A percentile compares a stretch with the other conserved stretches of the same genome.
These are phyloP conservation scores for Campoletis raptor DNA, from an alignment of 2,888 invertebrate species.

Conservation along the genomic window DNA sequence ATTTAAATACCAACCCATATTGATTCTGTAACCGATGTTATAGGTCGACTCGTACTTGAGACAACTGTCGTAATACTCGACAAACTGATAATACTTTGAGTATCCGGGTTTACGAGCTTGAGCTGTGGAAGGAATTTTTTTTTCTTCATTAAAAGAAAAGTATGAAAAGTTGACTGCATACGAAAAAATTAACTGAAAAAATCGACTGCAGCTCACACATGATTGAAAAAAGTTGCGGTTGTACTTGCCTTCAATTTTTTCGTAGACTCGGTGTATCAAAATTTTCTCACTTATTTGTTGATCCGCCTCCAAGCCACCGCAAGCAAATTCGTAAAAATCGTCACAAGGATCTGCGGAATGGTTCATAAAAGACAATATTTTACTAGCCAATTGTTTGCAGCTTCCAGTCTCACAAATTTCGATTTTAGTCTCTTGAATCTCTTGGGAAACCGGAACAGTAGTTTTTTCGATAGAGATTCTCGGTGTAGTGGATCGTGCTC, in stretches of 20 bases:
- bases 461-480: background rate
- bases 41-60: slow-evolving; percentile 71
- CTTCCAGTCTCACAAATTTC: slow-evolving; percentile 67
- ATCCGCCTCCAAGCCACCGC: slow-evolving; percentile 77
- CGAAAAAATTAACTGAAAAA: background rate
- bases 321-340: slow-evolving; percentile 77
- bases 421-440: background rate
- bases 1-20: slow-evolving; percentile 37
- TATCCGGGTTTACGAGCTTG: slow-evolving; percentile 68
- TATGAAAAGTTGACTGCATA: background rate
- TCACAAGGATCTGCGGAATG: slow-evolving; percentile 78
- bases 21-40: slow-evolving; percentile 34
- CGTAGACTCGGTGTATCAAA: slow-evolving; percentile 67
- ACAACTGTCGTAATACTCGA: slow-evolving; percentile 75
- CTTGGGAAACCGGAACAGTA: background rate
- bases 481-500: background rate
- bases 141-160: too few relatives aligned
- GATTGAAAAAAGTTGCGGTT: background rate
- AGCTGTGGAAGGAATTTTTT: slow-evolving; percentile 51
- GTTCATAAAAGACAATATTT: slow-evolving; percentile 78
- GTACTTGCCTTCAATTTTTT: slow-evolving; percentile 73
- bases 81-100: slow-evolving; percentile 55
- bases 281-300: slow-evolving; percentile 70
- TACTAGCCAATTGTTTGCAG: slow-evolving; percentile 76
- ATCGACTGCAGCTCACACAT: background rate